A percentile compares a stretch with the other conserved stretches of the same genome.
These are phyloP conservation scores for Todiramphus chloris DNA, from an alignment of 2,113 vertebrate species.

Conservation along the genomic window DNA sequence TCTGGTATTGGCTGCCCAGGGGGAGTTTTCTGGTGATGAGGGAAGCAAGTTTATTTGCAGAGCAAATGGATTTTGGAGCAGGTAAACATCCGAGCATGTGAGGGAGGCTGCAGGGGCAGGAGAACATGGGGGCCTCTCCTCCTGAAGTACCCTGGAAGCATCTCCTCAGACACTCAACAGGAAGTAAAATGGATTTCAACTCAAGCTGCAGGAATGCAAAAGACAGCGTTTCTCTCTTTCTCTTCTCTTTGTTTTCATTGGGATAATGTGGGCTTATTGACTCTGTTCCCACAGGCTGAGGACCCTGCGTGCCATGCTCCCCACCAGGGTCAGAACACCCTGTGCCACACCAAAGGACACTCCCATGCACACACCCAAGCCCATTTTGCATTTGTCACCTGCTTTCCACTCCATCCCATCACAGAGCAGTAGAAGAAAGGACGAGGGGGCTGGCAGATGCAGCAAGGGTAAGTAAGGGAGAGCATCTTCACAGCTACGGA, in stretches of 20 bases:
- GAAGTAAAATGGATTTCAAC: conserved; percentile 2
- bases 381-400: background rate
- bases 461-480: background rate
- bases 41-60: conserved; percentile 55
- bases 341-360: background rate
- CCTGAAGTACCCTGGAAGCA: background rate
- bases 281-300: background rate
- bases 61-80: conserved; percentile 52
- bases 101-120: conserved; percentile 1
- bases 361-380: background rate
- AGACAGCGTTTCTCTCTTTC: background rate
- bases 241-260: background rate
- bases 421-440: background rate
- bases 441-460: background rate
- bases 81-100: conserved; percentile 45
- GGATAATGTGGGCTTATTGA: background rate
- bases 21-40: conserved; percentile 26
- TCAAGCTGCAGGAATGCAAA: background rate
- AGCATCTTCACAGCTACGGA: accelerated
- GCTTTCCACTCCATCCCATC: accelerated
- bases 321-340: background rate
- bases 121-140: background rate
- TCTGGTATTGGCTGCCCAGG: background rate
- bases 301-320: background rate
- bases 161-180: background rate